Evolutionary conservation across 2,113 vertebrate genomes (phyloP).

Genomic region (Dipodomys spectabilis): DNA sequence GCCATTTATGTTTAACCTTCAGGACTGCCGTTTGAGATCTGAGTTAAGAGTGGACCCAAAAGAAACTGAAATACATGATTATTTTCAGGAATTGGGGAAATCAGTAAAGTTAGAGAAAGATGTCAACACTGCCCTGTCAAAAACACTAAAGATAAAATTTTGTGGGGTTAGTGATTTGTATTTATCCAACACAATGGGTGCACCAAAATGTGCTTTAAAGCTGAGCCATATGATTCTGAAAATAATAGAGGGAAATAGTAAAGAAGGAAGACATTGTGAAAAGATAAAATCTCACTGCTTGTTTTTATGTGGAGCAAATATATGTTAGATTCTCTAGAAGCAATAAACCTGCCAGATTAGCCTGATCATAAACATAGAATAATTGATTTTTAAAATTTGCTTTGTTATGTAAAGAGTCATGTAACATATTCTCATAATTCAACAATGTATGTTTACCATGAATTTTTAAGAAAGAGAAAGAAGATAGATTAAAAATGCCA

Average conservation of each 20-base stretch:
- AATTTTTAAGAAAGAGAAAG: background rate
- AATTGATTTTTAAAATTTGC: background rate
- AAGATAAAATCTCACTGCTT: background rate
- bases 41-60: background rate
- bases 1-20: too few species aligned
- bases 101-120: background rate
- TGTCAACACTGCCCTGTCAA: background rate
- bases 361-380: background rate
- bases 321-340: background rate
- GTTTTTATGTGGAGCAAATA: background rate
- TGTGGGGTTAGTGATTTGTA: background rate
- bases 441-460: background rate
- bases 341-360: background rate
- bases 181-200: background rate
- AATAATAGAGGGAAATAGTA: background rate
- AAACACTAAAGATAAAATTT: background rate
- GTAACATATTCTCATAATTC: background rate
- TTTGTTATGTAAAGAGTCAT: background rate
- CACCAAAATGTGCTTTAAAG: background rate
- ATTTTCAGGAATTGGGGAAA: background rate
- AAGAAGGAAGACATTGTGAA: background rate
- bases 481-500: background rate
- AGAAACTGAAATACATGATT: background rate
- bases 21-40: too few species aligned
- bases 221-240: background rate